Evolutionary conservation across 2,888 invertebrate genomes (phyloP).

Genomic region (Zeuzera pyrina): DNA sequence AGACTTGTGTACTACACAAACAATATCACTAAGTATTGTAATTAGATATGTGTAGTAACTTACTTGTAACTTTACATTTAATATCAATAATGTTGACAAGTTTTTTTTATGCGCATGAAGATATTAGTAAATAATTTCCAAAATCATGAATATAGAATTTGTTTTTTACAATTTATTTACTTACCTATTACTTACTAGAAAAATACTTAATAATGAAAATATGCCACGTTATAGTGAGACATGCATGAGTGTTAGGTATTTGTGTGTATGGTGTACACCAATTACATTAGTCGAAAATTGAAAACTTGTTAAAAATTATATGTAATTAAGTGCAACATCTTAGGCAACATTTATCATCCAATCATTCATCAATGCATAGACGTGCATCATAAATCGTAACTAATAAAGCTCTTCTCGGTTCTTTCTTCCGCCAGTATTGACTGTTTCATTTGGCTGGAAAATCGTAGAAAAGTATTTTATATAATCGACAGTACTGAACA

Average conservation of each 20-base stretch:
- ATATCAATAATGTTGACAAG: not conserved
- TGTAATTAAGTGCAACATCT: conserved; percentile 48
- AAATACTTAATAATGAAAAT: not conserved
- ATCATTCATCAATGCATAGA: conserved; percentile 45
- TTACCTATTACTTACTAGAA: no score
- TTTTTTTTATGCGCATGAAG: not conserved
- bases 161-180: no score
- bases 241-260: conserved; percentile 48
- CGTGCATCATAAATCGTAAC: conserved; percentile 41
- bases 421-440: not conserved
- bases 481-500: not conserved
- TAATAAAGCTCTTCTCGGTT: conserved; percentile 14
- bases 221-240: conserved; percentile 28
- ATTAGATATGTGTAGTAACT: no score
- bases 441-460: not conserved
- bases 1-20: no score
- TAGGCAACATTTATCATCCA: conserved; percentile 58
- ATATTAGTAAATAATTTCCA: no score
- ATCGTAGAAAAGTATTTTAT: not conserved
- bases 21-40: no score
- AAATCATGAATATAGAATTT: no score
- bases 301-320: no score
- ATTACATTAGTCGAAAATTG: conserved; percentile 21
- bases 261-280: conserved; percentile 31
- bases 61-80: not conserved